phyloP scores from a whole-genome alignment of 37 sponge, comb jelly and placozoan species.

The Chondrosia reniformis region DNA sequence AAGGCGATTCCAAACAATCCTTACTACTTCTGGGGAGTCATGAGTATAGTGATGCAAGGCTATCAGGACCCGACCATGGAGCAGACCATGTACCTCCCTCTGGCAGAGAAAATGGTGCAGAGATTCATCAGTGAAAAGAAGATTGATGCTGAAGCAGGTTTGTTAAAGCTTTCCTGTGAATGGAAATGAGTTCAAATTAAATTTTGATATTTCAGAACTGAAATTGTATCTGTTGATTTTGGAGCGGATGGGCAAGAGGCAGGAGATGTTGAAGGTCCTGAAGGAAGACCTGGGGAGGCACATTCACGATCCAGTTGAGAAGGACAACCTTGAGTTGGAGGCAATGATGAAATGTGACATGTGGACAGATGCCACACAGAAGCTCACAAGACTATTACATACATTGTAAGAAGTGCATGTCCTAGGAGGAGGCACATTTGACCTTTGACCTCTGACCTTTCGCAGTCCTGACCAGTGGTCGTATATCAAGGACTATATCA shows the following conservation, averaged over 20 bases:
- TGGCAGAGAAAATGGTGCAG: slow-evolving; percentile 83
- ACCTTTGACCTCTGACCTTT: background rate
- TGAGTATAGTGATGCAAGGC: slow-evolving; percentile 93
- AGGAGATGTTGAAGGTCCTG: background rate
- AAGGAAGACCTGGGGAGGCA: background rate
- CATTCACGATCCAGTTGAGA: background rate
- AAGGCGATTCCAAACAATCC: slow-evolving; percentile 78
- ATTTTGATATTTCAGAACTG: slow-evolving; percentile 32
- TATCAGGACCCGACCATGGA: slow-evolving; percentile 24
- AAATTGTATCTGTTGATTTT: slow-evolving; percentile 63
- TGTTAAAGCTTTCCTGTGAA: background rate
- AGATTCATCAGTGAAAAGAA: slow-evolving; percentile 63
- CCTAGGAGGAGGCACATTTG: background rate
- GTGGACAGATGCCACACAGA: background rate
- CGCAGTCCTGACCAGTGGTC: slow-evolving; percentile 68
- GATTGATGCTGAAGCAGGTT: slow-evolving; percentile 76
- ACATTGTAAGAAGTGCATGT: background rate
- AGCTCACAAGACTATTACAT: background rate
- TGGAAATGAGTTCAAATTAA: background rate
- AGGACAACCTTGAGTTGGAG: background rate
- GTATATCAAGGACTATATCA: slow-evolving; percentile 35
- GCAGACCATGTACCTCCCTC: slow-evolving; percentile 62
- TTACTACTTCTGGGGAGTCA: slow-evolving; percentile 95
- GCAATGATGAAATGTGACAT: background rate
- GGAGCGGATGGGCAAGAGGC: slow-evolving; percentile 38